phyloP scores from a whole-genome alignment of 2,113 vertebrate genomes.

The Periophthalmus modestus region DNA sequence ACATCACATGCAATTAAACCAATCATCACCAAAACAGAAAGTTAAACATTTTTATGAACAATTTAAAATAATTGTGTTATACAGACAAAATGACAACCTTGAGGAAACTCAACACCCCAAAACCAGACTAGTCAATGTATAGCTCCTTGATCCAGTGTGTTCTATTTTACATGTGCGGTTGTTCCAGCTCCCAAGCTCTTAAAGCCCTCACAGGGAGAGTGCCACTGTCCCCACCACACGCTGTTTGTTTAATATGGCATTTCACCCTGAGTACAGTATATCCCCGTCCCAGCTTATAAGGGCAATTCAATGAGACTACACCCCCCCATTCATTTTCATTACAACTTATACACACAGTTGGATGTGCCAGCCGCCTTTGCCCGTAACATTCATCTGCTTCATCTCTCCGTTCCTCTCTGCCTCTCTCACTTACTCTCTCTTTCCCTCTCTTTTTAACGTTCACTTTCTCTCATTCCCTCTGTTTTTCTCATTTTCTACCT shows the following conservation, averaged over 20 bases:
- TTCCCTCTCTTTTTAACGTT: too few species aligned
- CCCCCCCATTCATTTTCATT: slow-evolving; percentile 26
- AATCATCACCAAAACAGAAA: background rate
- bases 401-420: slow-evolving; percentile 20
- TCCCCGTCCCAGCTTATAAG: slow-evolving; percentile 66
- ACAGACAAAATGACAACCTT: background rate
- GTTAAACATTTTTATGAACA: background rate
- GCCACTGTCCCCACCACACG: slow-evolving; percentile 46
- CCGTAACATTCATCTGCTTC: slow-evolving; percentile 54
- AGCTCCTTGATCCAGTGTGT: slow-evolving; percentile 33
- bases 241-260: slow-evolving; percentile 71
- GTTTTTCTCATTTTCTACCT: slow-evolving; percentile 11
- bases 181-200: slow-evolving; percentile 37
- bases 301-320: slow-evolving; percentile 42
- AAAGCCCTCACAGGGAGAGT: slow-evolving; percentile 56
- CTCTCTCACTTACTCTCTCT: too few species aligned
- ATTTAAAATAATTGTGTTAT: background rate
- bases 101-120: background rate
- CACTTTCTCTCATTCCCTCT: slow-evolving; percentile 1
- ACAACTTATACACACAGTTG: slow-evolving; percentile 17
- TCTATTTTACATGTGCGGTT: slow-evolving; percentile 53
- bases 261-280: slow-evolving; percentile 64
- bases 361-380: slow-evolving; percentile 38
- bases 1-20: background rate
- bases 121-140: slow-evolving; percentile 15